Conservation (phyloP, 2,888 invertebrate genomes). For the Dexiosoma caninum region DNA sequence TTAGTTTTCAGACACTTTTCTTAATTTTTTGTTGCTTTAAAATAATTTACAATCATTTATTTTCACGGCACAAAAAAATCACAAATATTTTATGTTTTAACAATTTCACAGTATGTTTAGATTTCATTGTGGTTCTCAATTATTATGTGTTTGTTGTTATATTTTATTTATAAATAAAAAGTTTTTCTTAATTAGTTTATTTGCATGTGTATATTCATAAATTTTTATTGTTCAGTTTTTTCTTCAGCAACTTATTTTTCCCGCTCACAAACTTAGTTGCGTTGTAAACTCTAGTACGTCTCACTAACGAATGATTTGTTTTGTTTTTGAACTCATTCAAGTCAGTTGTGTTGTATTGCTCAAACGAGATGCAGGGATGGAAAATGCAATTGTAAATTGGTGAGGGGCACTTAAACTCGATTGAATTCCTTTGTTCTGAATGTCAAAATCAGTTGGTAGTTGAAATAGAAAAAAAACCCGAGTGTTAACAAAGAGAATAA, state of each 20-base stretch:
- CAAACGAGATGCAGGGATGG: not conserved
- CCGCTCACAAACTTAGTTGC: not conserved
- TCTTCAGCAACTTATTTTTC: conserved; percentile 10
- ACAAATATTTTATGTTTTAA: conserved; percentile 34
- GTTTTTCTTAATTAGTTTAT: conserved; percentile 8
- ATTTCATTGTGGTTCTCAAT: conserved; percentile 38
- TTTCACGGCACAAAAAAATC: conserved; percentile 5
- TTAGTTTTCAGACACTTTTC: not conserved
- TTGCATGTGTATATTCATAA: conserved; percentile 5
- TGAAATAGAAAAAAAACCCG: too few relatives aligned
- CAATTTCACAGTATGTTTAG: conserved; percentile 24
- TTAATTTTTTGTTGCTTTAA: not conserved
- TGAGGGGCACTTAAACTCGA: too few relatives aligned
- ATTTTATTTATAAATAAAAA: conserved; percentile 19
- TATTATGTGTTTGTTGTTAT: conserved; percentile 9
- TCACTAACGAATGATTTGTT: conserved; percentile 62
- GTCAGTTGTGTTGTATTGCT: not conserved
- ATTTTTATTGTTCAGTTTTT: conserved; percentile 32
- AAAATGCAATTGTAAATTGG: not conserved
- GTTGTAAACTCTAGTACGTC: conserved; percentile 54
- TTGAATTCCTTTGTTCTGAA: too few relatives aligned
- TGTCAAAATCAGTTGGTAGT: too few relatives aligned
- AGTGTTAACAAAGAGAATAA: too few relatives aligned
- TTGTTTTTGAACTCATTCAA: conserved; percentile 17
- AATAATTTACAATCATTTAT: not conserved